Evolutionary conservation across 2,888 invertebrate genomes (phyloP).

Genomic region (Nyleta sp.): DNA sequence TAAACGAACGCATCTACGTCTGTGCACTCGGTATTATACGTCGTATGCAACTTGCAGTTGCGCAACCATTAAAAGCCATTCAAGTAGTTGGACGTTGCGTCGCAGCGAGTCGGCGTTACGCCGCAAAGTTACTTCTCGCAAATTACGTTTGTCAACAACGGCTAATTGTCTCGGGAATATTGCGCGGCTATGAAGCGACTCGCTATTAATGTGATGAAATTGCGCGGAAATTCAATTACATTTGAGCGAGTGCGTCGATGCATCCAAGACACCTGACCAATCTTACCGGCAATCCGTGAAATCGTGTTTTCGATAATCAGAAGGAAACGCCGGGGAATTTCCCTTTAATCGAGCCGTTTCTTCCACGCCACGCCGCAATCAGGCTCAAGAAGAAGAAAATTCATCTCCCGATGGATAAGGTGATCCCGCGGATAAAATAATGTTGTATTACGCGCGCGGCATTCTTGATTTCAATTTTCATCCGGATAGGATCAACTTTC

Average conservation of each 20-base stretch:
- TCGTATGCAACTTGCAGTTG: slow-evolving; percentile 32
- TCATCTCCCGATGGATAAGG: slow-evolving; percentile 24
- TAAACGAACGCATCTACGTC: slow-evolving; percentile 43
- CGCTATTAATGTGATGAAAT: slow-evolving; percentile 60
- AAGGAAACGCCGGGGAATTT: slow-evolving; percentile 46
- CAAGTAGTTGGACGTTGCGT: slow-evolving; percentile 45
- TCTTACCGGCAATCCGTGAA: slow-evolving; percentile 48
- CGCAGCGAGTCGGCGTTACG: slow-evolving; percentile 43
- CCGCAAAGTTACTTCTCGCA: slow-evolving; percentile 78
- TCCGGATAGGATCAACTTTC: too few relatives aligned
- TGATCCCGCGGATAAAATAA: slow-evolving; percentile 32
- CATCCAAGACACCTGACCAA: slow-evolving; percentile 49
- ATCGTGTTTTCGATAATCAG: slow-evolving; percentile 54
- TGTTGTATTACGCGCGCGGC: not conserved
- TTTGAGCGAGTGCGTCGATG: slow-evolving; percentile 45
- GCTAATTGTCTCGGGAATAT: slow-evolving; percentile 80
- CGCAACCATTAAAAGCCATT: slow-evolving; percentile 51
- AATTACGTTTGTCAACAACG: slow-evolving; percentile 81
- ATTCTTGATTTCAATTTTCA: slow-evolving; percentile 16
- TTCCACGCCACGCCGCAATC: slow-evolving; percentile 14
- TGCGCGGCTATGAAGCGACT: slow-evolving; percentile 68
- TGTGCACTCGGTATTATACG: slow-evolving; percentile 8
- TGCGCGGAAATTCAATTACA: slow-evolving; percentile 55
- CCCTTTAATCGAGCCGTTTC: slow-evolving; percentile 36
- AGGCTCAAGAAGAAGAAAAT: slow-evolving; percentile 18